Base-by-base conservation (phyloP, 2,888 invertebrate species). In the Trichacis sp. region DNA sequence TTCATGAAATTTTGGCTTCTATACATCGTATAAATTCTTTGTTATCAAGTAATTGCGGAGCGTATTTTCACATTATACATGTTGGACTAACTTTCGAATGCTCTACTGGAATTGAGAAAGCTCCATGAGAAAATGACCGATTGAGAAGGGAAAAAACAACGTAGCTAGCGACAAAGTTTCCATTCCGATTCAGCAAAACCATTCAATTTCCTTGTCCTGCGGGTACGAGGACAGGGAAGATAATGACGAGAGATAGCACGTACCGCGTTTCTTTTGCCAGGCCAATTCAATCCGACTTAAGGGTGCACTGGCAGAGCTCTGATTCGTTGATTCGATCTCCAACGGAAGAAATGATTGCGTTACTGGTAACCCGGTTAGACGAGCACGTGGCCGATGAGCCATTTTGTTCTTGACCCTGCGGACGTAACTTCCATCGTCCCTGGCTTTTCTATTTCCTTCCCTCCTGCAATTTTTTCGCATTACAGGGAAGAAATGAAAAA, bases 301-400 rank as follows among this genome's bases (percentile, higher is more conserved):
- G 66, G 64, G 62, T 48, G 56, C 56, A 61, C 24, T 56, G 59
- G 52, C 62, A 48, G 64, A 47, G 58, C 49, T 54, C 49, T 48
- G 68, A 57, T 60, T 64, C 55, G 56, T 49, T 52, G 46, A 54
- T 48, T 58, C 58, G 72, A 80, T 42, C 42, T 42, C 18, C 42
- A 42, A 14, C 17, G 42, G 18, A 42, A 42, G 42, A 15, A 81
- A 81, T 77, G 70, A 73, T 72, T 74, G 67, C 69, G 73, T 74
- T 71, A 72, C 73, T 72, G 74, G 72, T 78, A 80, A 82, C 76
- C 71, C 64, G 75, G 80, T 81, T 82, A 78, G 72, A 70, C 72
- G 77, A 79, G 74, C 75, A 78, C 73, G 76, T 72, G 74, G 74
- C 73, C 80, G 79, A 82, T 81, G 81, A 82, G 79, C 80, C 79